Conservation (phyloP, 2,888 invertebrate genomes). For the Drosophila rellima region DNA sequence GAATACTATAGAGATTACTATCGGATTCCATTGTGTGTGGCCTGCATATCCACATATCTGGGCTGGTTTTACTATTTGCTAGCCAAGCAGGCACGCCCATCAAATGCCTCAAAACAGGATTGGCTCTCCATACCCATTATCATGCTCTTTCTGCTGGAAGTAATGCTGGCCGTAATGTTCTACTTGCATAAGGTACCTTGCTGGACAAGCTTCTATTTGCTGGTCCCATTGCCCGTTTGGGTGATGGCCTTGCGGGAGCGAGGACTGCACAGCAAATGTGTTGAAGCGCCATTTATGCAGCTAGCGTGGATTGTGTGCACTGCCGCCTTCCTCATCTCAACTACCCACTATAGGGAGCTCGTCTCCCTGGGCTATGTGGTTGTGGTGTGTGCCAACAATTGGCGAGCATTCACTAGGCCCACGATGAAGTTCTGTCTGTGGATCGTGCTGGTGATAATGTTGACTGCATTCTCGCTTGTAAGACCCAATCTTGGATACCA, state of each 20-base stretch:
- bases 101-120: slow-evolving; percentile 11
- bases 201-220: slow-evolving; percentile 89
- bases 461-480: slow-evolving; percentile 91
- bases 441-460: slow-evolving; percentile 86
- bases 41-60: slow-evolving; percentile 89
- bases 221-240: slow-evolving; percentile 87
- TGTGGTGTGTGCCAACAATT: slow-evolving; percentile 60
- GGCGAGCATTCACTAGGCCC: slow-evolving; percentile 47
- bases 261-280: not conserved
- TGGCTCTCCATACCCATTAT: slow-evolving; percentile 10
- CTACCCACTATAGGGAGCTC: slow-evolving; percentile 65
- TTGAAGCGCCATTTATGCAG: slow-evolving; percentile 24
- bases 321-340: slow-evolving; percentile 68
- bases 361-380: slow-evolving; percentile 71
- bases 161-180: slow-evolving; percentile 60
- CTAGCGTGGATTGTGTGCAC: slow-evolving; percentile 81
- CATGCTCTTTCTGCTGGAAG: slow-evolving; percentile 15
- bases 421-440: slow-evolving; percentile 83
- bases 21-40: slow-evolving; percentile 89
- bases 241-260: slow-evolving; percentile 53
- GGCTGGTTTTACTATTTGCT: slow-evolving; percentile 90
- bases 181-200: slow-evolving; percentile 88
- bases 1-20: slow-evolving; percentile 95
- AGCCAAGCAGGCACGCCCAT: slow-evolving; percentile 48
- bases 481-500: slow-evolving; percentile 85